These are phyloP conservation scores for Corvus moneduloides DNA, from an alignment of 2,113 vertebrate genomes.

Conservation along the genomic window DNA sequence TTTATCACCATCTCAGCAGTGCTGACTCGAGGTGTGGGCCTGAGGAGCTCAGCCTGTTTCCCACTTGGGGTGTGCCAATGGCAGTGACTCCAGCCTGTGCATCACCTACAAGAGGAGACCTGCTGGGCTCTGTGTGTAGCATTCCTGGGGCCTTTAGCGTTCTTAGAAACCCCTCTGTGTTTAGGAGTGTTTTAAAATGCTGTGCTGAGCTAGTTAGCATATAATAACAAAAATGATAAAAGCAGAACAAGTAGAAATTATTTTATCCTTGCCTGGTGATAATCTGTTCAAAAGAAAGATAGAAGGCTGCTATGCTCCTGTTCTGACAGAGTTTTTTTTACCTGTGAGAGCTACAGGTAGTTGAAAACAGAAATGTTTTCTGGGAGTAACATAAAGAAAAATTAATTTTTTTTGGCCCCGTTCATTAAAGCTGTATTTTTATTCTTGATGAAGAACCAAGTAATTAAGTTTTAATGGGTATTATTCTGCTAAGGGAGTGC, in stretches of 20 bases:
- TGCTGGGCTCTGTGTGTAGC: background rate
- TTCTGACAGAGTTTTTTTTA: background rate
- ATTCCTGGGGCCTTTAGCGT: background rate
- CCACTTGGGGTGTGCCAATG: fast-evolving
- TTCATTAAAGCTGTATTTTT: background rate
- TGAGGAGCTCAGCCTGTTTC: background rate
- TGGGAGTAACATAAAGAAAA: background rate
- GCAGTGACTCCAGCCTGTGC: background rate
- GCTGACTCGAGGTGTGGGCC: background rate
- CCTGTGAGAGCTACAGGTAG: background rate
- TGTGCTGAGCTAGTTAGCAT: background rate
- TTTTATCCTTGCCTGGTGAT: background rate
- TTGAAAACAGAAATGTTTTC: background rate
- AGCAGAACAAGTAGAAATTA: background rate
- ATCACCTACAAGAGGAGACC: background rate
- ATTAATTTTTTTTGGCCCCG: background rate
- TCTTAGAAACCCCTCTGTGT: background rate
- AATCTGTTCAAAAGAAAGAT: background rate
- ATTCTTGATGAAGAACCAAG: background rate
- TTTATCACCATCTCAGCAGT: background rate
- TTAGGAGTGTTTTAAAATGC: background rate
- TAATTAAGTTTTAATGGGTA: background rate
- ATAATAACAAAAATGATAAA: background rate
- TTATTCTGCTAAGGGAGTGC: background rate
- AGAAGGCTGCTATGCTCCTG: background rate